Percentiles rank a stretch among this genome's conserved stretches.
Evolutionary conservation across 2,113 vertebrate species (phyloP).

Genomic region (Hiodon tergisus): DNA sequence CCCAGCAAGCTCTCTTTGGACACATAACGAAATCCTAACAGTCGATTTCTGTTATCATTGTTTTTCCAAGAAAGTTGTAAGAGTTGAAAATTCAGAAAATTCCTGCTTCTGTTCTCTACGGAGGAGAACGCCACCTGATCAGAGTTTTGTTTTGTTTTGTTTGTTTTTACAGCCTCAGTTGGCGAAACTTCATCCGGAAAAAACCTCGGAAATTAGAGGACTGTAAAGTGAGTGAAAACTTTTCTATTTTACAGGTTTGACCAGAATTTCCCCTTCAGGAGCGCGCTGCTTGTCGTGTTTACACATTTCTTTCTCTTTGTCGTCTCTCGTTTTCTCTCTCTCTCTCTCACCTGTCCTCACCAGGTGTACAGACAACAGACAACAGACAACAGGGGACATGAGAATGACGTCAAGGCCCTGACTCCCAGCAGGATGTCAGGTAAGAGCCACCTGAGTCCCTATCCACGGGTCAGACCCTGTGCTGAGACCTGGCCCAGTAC

Average conservation of each 20-base stretch:
- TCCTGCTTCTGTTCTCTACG: no score
- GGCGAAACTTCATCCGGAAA: neutral
- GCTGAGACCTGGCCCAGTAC: no score
- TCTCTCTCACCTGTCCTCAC: neutral
- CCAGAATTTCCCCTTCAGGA: no score
- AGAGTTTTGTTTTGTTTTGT: no score
- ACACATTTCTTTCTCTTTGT: neutral
- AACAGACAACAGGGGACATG: slow-evolving; percentile 54
- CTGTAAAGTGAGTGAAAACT: neutral
- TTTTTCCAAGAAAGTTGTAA: no score
- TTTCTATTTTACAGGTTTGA: neutral
- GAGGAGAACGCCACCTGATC: no score
- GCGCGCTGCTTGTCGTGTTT: neutral
- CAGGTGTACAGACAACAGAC: slow-evolving; percentile 49
- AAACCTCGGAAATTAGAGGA: neutral
- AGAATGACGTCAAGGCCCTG: slow-evolving; percentile 60
- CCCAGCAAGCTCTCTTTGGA: no score
- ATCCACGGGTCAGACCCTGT: no score
- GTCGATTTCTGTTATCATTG: no score
- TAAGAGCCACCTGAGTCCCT: slow-evolving; percentile 32
- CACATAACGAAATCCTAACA: no score
- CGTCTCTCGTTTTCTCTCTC: neutral
- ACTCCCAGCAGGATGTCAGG: slow-evolving; percentile 71
- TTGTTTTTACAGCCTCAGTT: neutral
- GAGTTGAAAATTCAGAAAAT: no score